Evolutionary conservation across 1,140 invertebrate species (phyloP), one percentile per base, ranked within the genome.

Genomic region (Oreohelix idahoensis): DNA sequence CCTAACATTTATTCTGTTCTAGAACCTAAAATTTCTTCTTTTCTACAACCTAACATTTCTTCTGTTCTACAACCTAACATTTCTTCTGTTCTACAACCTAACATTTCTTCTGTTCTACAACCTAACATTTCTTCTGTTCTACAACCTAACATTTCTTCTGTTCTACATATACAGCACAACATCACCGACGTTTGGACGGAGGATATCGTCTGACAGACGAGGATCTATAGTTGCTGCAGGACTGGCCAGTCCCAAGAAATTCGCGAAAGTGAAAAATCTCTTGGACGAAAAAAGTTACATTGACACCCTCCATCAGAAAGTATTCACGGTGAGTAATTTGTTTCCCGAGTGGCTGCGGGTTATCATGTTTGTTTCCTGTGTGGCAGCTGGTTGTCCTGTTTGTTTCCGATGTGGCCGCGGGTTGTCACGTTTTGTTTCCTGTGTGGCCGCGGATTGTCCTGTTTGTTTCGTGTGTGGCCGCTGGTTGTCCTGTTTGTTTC

Each of bases 261-360:
- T 89, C 79, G 86, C 88, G 36, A 90, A 90, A 84, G 81, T 91
- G 36, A 86, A 83, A 51, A 86, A 89, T 75, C 81, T 89, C 0
- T 84, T 87, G 11, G 87, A 89, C 45, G 88, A 90, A 85, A 82
- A 45, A n/a, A 29, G 85, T 87, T 35, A 83, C 87, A 10, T 86
- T 58, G 90, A 91, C 75, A 88, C 86, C 8, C 83, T 91, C 36
- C 89, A 91, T 76, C 84, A 75, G 38, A 90, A 91, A 78, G 69
- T 76, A 32, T 83, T 85, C 5, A 87, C 88, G 89, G 90, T 91
- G 84, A 83, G 87, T 81, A 36, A 53, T n/a, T 53, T 53, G 15
- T 4, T 20, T n/a, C n/a, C n/a, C n/a, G n/a, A n/a, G n/a, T n/a
- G n/a, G n/a, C n/a, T n/a, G n/a, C n/a, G n/a, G n/a, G n/a, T n/a